Evolutionary conservation across 1,140 invertebrate species (phyloP).

Genomic region (Lasioglossum albipes): DNA sequence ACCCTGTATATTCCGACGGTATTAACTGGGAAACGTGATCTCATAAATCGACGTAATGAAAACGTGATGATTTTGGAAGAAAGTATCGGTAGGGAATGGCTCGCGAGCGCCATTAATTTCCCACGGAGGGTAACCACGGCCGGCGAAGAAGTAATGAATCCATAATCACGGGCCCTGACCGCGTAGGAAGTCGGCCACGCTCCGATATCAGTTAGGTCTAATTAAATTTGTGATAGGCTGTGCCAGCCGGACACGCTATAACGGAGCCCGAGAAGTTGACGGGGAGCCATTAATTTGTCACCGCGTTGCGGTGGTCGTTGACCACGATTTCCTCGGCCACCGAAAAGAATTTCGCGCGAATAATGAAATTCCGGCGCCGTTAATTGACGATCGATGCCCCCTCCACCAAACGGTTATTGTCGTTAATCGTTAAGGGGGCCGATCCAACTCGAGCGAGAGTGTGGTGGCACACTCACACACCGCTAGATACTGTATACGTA

Average conservation of each 20-base stretch:
- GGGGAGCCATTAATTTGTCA: constrained; percentile 36
- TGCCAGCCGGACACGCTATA: constrained; percentile 4
- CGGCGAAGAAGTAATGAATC: constrained; percentile 41
- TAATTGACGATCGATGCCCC: not conserved
- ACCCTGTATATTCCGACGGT: too few relatives aligned
- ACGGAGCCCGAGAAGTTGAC: constrained; percentile 7
- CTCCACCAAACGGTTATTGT: not conserved
- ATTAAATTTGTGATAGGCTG: constrained; percentile 54
- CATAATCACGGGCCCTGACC: constrained; percentile 13
- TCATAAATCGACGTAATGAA: not conserved
- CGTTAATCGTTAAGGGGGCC: not conserved
- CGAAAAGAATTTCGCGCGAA: not conserved
- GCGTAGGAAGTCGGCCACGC: not conserved
- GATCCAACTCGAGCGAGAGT: too few relatives aligned
- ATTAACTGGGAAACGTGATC: too few relatives aligned
- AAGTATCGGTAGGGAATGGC: not conserved
- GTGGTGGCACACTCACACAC: too few relatives aligned
- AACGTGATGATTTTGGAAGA: not conserved
- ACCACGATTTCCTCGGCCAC: not conserved
- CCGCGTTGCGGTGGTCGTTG: not conserved
- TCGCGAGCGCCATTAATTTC: not conserved
- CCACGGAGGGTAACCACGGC: too few relatives aligned
- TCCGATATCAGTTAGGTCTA: constrained; percentile 32
- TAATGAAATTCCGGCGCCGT: constrained; percentile 19
- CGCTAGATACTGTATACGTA: too few relatives aligned